Evolutionary conservation across 1,140 invertebrate species (phyloP), one percentile per base, ranked within the genome.

Genomic region (Rhizoglyphus robini): DNA sequence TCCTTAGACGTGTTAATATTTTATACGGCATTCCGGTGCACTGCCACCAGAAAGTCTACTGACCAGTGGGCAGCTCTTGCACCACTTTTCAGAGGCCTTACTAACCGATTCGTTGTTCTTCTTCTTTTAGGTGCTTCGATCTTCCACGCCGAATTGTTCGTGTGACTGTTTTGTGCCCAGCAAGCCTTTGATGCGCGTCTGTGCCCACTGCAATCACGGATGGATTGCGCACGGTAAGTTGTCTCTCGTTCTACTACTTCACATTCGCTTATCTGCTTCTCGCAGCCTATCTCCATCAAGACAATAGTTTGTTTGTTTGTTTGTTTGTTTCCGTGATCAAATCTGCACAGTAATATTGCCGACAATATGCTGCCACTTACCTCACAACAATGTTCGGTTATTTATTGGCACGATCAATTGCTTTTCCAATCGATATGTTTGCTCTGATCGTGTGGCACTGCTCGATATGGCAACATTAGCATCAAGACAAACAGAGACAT

Each of bases 181-280:
- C 41, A 86, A 85, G 73, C 73, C 79, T 57, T 80, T 83, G 70
- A 78, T 87, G 30, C 80, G 86, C 20, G 82, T 81, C 71, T 87
- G 86, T 76, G 83, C 84, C 68, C 81, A 80, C 48, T 87, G 86
- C 72, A 83, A 82, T 69, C 86, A 87, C 73, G 84, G 85, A 61
- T 87, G 85, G 85, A 85, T 87, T 54, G 82, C 83, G 65, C 86
- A 87, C 75, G 85, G 85, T 87, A 75, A 85, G 84, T 71, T 63
- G 18, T 29, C 25, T 63, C 15, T 47, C 25, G 8, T 61, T 20
- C 59, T 30, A 15, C 25, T 61, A n/a, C n/a, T n/a, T n/a, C n/a
- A n/a, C n/a, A n/a, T n/a, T n/a, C 23, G 15, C 41, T 46, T 46
- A 46, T 46, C 41, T 15, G 41, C 23, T 46, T 46, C 23, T 46